Base-by-base conservation (phyloP, 2,888 invertebrate species). In the Drosophila bunnanda region DNA sequence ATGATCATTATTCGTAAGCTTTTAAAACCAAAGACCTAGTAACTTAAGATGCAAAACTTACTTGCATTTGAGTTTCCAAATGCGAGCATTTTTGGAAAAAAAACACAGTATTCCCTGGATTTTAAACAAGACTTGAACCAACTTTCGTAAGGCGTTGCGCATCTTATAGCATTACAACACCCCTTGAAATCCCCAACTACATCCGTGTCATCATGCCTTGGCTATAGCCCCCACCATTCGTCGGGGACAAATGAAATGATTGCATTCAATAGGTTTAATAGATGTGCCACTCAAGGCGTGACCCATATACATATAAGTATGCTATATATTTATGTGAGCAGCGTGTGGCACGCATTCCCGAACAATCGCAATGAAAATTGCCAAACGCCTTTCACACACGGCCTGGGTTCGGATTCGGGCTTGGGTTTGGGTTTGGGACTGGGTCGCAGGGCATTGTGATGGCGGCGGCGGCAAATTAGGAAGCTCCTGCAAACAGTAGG, bases 381-480 rank as follows among this genome's bases (percentile, higher is more conserved):
- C 62, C 69, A 52, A 71, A 67, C 69, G 75, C 69, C 71, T 71
- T 62, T 65, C 62, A 39, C 46, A 46, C 44, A 50, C 15, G 50
- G 38, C 15, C 7, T 32, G 50, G 38, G 15, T 12, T 32, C n/a
- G 30, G 48, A 12, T 17, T 30, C 8, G 55, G 43, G 43, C 2
- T 28, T 15, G 55, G 39, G 10, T 5, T n/a, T 17, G 13, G 20
- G 28, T n/a, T 38, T 15, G 28, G 44, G 44, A 25, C 34, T 48
- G 54, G 50, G 15, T 43, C 53, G 25, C 59, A 34, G 53, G 28
- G 28, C 43, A 65, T 73, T 78, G 65, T 77, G 79, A 76, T 78
- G 82, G 32, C 50, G 34, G 82, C 70, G 52, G 82, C 74, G 78
- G 73, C 69, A 81, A 89, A 90, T 90, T 89, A 89, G 89, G 87